A percentile compares a stretch with the other conserved stretches of the same genome.
These are phyloP conservation scores for Cyclophora albipunctata DNA, from an alignment of 2,888 invertebrate species.

Conservation along the genomic window DNA sequence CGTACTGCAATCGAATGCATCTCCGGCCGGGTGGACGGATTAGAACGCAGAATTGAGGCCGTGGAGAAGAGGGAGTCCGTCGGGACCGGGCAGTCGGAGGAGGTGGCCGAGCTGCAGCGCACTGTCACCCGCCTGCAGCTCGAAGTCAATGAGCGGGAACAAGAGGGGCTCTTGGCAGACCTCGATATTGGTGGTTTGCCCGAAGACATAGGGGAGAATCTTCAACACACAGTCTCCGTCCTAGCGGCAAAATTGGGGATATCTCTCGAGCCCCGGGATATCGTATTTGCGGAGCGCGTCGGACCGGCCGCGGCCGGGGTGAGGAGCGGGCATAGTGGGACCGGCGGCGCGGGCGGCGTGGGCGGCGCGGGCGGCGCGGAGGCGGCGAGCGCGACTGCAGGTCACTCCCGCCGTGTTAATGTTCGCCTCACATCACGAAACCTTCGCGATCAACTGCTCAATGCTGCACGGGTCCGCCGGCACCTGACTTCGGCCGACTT, in stretches of 20 bases:
- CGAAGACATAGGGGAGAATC: constrained; percentile 2
- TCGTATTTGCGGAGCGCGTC: neutral
- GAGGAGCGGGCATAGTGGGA: neutral
- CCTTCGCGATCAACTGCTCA: neutral
- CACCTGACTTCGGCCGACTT: neutral
- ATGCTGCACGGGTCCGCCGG: neutral
- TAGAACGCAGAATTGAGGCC: neutral
- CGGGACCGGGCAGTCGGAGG: neutral
- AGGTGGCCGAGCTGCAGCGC: no score
- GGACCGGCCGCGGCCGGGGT: neutral
- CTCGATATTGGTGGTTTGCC: constrained; percentile 1
- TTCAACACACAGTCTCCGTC: neutral
- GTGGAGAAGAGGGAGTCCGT: neutral
- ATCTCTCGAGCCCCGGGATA: neutral
- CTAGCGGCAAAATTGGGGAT: neutral
- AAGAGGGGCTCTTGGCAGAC: constrained; percentile 1
- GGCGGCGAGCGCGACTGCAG: neutral
- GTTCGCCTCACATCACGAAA: neutral
- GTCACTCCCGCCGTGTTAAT: neutral
- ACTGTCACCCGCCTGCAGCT: no score
- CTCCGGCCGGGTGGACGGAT: neutral
- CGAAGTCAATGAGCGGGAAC: neutral
- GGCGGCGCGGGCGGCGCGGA: neutral
- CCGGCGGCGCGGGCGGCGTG: neutral
- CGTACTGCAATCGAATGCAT: neutral